Evolutionary conservation across 37 sponge, comb jelly and placozoan genomes (phyloP).

Genomic region (Beroe forskalii): DNA sequence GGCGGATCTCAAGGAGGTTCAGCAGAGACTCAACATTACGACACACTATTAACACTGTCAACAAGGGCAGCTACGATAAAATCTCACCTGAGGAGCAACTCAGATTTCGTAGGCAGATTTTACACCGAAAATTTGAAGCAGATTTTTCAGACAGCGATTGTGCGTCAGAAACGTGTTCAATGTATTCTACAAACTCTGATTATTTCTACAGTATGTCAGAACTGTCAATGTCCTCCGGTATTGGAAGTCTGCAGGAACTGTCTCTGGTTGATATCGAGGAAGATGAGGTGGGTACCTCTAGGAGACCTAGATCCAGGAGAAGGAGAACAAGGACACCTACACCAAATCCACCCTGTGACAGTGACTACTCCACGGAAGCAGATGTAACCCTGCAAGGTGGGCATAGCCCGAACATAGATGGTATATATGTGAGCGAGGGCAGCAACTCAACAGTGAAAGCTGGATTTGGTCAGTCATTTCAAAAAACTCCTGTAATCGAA

Average conservation of each 20-base stretch:
- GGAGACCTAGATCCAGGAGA: not conserved
- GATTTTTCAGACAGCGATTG: not conserved
- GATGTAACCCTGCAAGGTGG: too few species aligned
- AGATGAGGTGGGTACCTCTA: not conserved
- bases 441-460: too few species aligned
- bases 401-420: too few species aligned
- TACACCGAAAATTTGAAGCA: not conserved
- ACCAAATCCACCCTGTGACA: conserved; percentile 10
- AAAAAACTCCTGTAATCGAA: too few species aligned
- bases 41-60: not conserved
- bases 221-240: conserved; percentile 30
- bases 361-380: conserved; percentile 51
- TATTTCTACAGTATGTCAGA: conserved; percentile 35
- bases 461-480: too few species aligned
- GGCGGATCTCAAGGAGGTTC: not conserved
- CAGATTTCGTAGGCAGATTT: not conserved
- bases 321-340: not conserved
- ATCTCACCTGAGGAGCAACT: not conserved
- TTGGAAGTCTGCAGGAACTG: conserved; percentile 1
- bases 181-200: not conserved
- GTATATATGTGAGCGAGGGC: too few species aligned
- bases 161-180: not conserved
- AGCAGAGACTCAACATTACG: not conserved
- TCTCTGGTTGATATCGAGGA: not conserved
- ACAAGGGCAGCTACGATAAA: not conserved